Conservation (phyloP, 2,113 vertebrate genomes). For the Dipodomys spectabilis region DNA sequence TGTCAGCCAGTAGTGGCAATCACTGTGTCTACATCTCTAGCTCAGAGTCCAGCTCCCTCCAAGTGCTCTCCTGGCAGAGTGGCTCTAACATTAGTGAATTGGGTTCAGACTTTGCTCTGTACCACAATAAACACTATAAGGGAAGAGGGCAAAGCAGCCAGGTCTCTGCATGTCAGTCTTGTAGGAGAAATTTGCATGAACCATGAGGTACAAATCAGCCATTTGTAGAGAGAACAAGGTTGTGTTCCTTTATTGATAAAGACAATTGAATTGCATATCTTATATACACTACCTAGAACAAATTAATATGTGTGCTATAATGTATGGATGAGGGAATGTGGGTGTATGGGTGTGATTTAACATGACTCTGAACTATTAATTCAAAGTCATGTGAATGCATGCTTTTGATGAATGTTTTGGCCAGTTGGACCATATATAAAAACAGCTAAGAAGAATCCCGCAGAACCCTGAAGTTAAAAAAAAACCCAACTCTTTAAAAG, state of each 20-base stretch:
- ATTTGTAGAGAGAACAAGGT: background rate
- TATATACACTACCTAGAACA: background rate
- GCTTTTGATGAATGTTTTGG: constrained; percentile 20
- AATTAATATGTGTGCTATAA: constrained; percentile 7
- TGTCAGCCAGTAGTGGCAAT: background rate
- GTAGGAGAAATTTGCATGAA: background rate
- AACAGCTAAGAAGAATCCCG: constrained; percentile 4
- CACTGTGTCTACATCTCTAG: background rate
- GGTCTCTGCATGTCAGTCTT: background rate
- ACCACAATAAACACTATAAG: background rate
- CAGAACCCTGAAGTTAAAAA: background rate
- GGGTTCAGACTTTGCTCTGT: background rate
- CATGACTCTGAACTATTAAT: background rate
- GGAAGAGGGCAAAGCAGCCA: background rate
- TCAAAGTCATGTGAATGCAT: background rate
- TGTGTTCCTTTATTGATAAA: constrained; percentile 7
- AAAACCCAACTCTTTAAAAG: background rate
- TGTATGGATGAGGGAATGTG: background rate
- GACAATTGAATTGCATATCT: background rate
- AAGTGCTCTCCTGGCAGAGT: background rate
- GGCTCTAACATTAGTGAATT: background rate
- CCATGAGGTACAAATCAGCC: background rate
- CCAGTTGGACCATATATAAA: background rate
- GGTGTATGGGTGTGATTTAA: background rate
- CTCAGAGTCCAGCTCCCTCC: background rate